Percentiles rank a stretch among this genome's conserved stretches.
Conservation (phyloP, 23 tunicate genomes). For the Diplosoma virens region DNA sequence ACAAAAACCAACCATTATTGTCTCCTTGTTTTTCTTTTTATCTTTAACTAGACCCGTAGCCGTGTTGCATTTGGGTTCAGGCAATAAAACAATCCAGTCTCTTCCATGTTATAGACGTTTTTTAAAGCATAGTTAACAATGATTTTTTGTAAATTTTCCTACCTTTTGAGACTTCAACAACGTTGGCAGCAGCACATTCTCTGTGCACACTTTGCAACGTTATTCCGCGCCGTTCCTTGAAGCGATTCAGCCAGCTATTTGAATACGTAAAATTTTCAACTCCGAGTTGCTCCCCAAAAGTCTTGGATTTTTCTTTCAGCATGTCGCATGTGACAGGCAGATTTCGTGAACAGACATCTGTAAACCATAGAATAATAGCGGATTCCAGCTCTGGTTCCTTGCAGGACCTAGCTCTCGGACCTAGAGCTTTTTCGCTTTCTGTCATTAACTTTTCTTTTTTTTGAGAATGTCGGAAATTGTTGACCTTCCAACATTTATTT, state of each 20-base stretch:
- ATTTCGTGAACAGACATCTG: no score
- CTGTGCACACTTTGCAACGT: slow-evolving; percentile 16
- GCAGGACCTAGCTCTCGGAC: no score
- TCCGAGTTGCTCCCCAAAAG: no score
- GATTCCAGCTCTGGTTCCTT: no score
- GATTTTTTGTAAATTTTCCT: slow-evolving; percentile 12
- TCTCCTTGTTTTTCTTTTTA: neutral
- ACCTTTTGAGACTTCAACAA: neutral
- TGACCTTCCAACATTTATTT: no score
- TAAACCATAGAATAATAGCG: no score
- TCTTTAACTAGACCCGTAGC: slow-evolving; percentile 3
- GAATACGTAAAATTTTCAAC: slow-evolving; percentile 4
- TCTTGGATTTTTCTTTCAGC: no score
- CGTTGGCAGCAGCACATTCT: slow-evolving; percentile 13
- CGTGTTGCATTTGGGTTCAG: neutral
- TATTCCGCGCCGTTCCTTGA: slow-evolving; percentile 1
- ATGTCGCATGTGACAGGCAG: no score
- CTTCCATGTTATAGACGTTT: neutral
- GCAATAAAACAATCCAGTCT: neutral
- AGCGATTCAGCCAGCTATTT: slow-evolving; percentile 22
- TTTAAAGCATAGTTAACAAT: slow-evolving; percentile 16
- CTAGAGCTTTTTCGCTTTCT: no score
- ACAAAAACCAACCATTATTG: neutral
- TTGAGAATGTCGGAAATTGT: no score
- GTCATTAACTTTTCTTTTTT: no score